These are phyloP conservation scores for Eristalinus aeneus DNA, from an alignment of 2,888 invertebrate species.

Conservation along the genomic window DNA sequence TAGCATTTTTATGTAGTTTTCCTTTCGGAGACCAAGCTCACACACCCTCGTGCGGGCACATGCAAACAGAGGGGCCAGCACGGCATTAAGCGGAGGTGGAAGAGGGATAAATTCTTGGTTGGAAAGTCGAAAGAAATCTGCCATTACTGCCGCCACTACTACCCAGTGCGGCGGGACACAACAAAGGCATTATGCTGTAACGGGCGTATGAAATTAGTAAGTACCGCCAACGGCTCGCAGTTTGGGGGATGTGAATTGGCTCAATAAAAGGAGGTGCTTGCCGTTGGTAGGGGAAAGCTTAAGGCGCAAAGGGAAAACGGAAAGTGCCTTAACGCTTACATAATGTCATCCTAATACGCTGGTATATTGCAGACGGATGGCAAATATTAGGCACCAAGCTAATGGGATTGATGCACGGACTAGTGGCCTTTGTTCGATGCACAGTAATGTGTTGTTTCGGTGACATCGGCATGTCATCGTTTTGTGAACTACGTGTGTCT, in stretches of 20 bases:
- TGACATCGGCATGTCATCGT: neutral
- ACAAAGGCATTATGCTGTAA: conserved; percentile 43
- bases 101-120: conserved; percentile 2
- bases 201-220: conserved; percentile 38
- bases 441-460: neutral
- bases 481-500: neutral
- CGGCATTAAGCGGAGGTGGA: neutral
- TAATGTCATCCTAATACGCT: conserved; percentile 13
- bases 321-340: conserved; percentile 21
- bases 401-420: neutral
- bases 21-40: conserved; percentile 44
- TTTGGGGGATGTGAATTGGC: neutral
- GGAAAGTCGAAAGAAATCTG: conserved; percentile 43
- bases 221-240: neutral
- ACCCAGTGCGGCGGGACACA: neutral
- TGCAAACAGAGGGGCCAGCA: neutral
- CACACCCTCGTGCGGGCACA: neutral
- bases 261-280: neutral
- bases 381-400: neutral
- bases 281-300: neutral
- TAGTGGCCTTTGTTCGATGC: neutral
- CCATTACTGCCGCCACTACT: conserved; percentile 29
- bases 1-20: conserved; percentile 71
- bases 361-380: conserved; percentile 2
- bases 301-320: conserved; percentile 3